Evolutionary conservation across 1,140 invertebrate species (phyloP), one percentile per base, ranked within the genome.

Genomic region (Procambarus clarkii): DNA sequence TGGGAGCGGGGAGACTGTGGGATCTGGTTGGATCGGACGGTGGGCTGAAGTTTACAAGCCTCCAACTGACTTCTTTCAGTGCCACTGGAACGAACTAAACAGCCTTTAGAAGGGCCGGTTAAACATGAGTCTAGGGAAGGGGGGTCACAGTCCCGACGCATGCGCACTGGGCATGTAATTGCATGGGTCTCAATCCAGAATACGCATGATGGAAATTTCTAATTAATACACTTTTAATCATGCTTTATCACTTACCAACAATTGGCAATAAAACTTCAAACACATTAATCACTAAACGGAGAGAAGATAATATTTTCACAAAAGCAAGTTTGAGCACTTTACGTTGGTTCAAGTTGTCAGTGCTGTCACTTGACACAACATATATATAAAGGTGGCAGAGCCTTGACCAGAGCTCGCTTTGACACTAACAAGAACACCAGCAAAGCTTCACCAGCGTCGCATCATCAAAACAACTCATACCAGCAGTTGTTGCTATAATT

Each of bases 151-250:
- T 85, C 83, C 15, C 46, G 44, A 85, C 83, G 83, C 83, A 85
- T 85, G 83, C 64, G 83, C 64, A 85, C 64, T 85, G 83, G 69
- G 60, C 48, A 71, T 85, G 69, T 71, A 71, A 18, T 7, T 85
- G 83, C 83, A 85, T 85, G 83, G 83, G 64, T 48, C 44, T 11
- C 13, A 74, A 24, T 64, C 18, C 83, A 48, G n/a, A 71, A 48
- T 21, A 69, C 45, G 81, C 45, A 45, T 60, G 60, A 54, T 15
- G 24, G 15, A 60, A n/a, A 45, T 45, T 50, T 64, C 18, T 21
- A 15, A 64, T 64, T 64, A 5, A 64, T 64, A 18, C 60, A 64
- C 21, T 64, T 64, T 64, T 64, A 64, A 2, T 21, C 13, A 64
- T 18, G 60, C 60, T 64, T 15, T 13, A 18, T 21, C 18, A 64